Evolutionary conservation across 2,888 invertebrate species (phyloP).

Genomic region (Gerosis bhagava): DNA sequence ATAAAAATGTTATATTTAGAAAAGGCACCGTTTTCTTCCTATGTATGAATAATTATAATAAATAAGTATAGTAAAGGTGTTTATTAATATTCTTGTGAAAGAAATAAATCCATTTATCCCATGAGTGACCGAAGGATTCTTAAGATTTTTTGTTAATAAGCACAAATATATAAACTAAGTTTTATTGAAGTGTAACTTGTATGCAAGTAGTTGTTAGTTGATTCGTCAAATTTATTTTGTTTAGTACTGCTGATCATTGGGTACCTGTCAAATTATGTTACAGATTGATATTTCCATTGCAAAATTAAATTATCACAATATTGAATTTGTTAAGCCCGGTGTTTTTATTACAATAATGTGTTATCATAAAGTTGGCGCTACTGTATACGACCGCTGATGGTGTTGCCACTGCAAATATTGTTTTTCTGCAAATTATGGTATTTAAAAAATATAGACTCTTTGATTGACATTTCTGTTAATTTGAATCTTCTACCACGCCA

Average conservation of each 20-base stretch:
- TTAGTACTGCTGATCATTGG: conserved; percentile 23
- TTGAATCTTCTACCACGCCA: conserved; percentile 49
- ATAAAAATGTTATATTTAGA: conserved; percentile 16
- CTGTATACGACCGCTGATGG: conserved; percentile 40
- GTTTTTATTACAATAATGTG: conserved; percentile 28
- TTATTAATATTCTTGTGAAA: conserved; percentile 11
- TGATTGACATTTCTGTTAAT: conserved; percentile 37
- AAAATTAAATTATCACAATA: conserved; percentile 19
- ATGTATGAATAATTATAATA: conserved; percentile 1
- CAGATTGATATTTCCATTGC: conserved; percentile 12
- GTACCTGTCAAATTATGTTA: conserved; percentile 2
- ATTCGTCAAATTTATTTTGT: conserved; percentile 42
- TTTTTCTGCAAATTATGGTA: conserved; percentile 27
- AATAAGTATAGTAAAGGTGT: conserved; percentile 13
- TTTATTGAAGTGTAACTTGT: conserved; percentile 38
- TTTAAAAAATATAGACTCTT: conserved; percentile 16
- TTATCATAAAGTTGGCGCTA: conserved; percentile 31
- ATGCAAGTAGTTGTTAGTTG: conserved; percentile 46
- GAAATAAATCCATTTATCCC: conserved; percentile 15
- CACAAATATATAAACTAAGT: conserved; percentile 43
- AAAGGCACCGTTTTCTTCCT: conserved; percentile 17
- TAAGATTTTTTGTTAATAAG: conserved; percentile 38
- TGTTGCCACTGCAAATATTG: conserved; percentile 35
- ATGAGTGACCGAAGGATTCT: conserved; percentile 30
- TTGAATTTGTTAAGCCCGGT: conserved; percentile 17